phyloP scores from a whole-genome alignment of 2,888 invertebrate species.

The Mycalesis mineus region DNA sequence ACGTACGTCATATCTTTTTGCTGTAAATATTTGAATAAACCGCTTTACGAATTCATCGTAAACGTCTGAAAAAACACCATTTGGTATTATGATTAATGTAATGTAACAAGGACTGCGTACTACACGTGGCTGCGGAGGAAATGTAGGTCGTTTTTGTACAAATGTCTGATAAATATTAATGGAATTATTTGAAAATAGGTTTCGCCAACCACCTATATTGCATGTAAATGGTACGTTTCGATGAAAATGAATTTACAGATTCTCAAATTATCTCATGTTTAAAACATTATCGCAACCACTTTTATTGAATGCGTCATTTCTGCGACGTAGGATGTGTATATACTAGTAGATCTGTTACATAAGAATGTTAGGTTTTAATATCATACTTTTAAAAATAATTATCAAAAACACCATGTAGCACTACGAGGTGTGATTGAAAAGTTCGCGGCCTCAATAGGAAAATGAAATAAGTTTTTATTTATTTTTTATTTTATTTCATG shows the following conservation, averaged over 20 bases:
- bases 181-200: neutral
- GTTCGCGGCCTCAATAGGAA: no score
- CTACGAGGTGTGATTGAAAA: no score
- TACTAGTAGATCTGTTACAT: no score
- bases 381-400: no score
- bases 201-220: neutral
- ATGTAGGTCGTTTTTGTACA: conserved; percentile 4
- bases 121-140: neutral
- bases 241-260: neutral
- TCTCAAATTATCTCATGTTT: neutral
- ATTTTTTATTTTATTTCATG: no score
- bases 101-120: neutral
- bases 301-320: neutral
- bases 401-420: no score
- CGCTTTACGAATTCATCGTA: neutral
- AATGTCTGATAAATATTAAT: conserved; percentile 6
- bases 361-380: no score
- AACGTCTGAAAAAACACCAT: neutral
- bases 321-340: neutral
- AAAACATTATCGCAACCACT: neutral
- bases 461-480: no score
- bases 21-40: no score
- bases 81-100: conserved; percentile 9
- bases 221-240: neutral
- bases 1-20: no score